Base-by-base conservation (phyloP, 2,113 vertebrate species). In the Bostrychus sinensis region DNA sequence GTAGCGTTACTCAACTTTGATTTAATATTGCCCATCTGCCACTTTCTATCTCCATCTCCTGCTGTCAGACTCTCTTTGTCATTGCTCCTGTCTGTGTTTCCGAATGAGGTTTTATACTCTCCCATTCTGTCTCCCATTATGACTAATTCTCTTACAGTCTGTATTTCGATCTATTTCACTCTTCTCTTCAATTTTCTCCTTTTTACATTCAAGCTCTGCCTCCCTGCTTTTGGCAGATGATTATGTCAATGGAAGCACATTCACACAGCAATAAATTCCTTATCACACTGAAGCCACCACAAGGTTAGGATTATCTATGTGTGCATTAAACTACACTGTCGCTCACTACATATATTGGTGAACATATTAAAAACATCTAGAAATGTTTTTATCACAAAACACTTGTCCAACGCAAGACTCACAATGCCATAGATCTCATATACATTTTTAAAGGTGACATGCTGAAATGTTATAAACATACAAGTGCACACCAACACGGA, bases 1-100 rank as follows among this genome's bases (percentile, higher is more conserved):
- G 69, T 81, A 81, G 77, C 81, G 83, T 88, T 87, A 82, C 83
- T 85, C 87, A 83, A 86, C 80, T 88, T 89, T 85, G 88, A 86
- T 81, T 89, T 89, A 85, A 82, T 86, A 79, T 82, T 66, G 62
- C 75, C 86, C 82, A 85, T 89, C 88, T 89, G 86, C 70, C 77
- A 84, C 63, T 70, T 71, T 83, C 79, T 76, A 76, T 89, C 82
- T 84, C 62, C 67, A 65, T 56, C 72, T 86, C 76, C 73, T 73
- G 66, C 86, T 78, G 78, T 75, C 84, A 80, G 70, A 65, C 74
- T 79, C 70, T 77, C 63, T 76, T 73, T 80, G 75, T 71, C 75
- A 30, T 67, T 66, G 54, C 63, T 71, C 75, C 66, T 87, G 69
- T 79, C 50, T 78, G 37, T 56, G 26, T 53, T 63, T 56, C 55